phyloP scores from a whole-genome alignment of 2,888 invertebrate genomes.

The Lathronympha strigana region DNA sequence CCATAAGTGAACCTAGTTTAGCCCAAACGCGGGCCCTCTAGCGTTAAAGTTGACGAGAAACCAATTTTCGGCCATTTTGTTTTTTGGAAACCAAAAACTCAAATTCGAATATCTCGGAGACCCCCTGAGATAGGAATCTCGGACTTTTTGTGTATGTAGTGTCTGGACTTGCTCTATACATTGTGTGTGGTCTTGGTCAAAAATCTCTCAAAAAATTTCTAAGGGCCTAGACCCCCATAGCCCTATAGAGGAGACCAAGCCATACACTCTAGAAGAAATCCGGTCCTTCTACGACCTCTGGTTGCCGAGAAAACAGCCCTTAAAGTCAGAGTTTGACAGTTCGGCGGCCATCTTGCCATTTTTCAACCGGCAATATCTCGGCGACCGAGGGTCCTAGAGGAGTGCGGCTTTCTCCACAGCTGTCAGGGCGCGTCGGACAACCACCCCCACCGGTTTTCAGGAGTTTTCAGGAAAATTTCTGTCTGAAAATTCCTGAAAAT shows the following conservation, averaged over 20 bases:
- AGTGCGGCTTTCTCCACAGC: too few relatives aligned
- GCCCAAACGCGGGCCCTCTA: too few relatives aligned
- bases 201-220: background rate
- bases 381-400: background rate
- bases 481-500: too few relatives aligned
- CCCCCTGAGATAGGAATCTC: background rate
- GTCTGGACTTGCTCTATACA: background rate
- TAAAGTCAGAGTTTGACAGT: slow-evolving; percentile 10
- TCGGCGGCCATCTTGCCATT: slow-evolving; percentile 23
- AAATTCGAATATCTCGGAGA: background rate
- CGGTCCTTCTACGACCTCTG: background rate
- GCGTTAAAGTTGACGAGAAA: too few relatives aligned
- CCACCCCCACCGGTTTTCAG: too few relatives aligned
- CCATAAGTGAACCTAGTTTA: too few relatives aligned
- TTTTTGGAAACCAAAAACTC: too few relatives aligned
- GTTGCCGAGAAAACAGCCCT: background rate
- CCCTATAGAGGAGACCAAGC: background rate
- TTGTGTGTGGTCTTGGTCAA: background rate
- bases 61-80: too few relatives aligned
- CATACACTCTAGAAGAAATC: background rate
- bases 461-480: too few relatives aligned
- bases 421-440: too few relatives aligned
- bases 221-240: background rate
- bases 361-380: background rate
- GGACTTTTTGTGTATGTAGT: background rate